These are phyloP conservation scores for Microctonus aethiopoides DNA, from an alignment of 2,888 invertebrate species.

Conservation along the genomic window DNA sequence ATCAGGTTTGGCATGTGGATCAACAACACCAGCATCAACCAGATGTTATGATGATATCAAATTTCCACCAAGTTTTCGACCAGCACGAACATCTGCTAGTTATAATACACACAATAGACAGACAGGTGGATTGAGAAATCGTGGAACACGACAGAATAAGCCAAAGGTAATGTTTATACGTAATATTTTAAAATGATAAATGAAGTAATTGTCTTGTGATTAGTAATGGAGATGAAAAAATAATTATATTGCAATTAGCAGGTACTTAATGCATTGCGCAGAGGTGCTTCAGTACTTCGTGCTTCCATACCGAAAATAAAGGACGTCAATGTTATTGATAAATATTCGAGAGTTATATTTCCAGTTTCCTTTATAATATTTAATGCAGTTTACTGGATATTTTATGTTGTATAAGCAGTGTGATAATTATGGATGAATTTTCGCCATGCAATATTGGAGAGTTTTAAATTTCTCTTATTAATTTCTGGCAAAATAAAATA, in stretches of 20 bases:
- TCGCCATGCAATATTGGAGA: not conserved
- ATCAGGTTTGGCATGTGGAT: slow-evolving; percentile 67
- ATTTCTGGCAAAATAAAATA: no score
- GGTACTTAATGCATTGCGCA: slow-evolving; percentile 83
- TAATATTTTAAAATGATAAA: not conserved
- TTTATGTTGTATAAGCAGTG: slow-evolving; percentile 76
- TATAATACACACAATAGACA: slow-evolving; percentile 59
- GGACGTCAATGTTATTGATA: slow-evolving; percentile 98
- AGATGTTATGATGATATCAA: slow-evolving; percentile 73
- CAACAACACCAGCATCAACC: slow-evolving; percentile 64
- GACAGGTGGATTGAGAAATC: slow-evolving; percentile 60
- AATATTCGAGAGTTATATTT: slow-evolving; percentile 95
- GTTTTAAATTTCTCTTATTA: no score
- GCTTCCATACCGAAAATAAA: slow-evolving; percentile 95
- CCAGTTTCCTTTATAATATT: slow-evolving; percentile 96
- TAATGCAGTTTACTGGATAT: slow-evolving; percentile 96
- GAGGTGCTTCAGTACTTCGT: slow-evolving; percentile 86
- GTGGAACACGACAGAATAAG: slow-evolving; percentile 58
- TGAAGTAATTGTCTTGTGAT: not conserved
- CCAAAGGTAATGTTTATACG: slow-evolving; percentile 54
- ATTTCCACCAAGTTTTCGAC: slow-evolving; percentile 81
- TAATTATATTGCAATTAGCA: slow-evolving; percentile 66
- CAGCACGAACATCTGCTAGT: slow-evolving; percentile 73
- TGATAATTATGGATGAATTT: not conserved
- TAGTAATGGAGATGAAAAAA: no score